These are phyloP conservation scores for Cabera pusaria DNA, from an alignment of 2,888 invertebrate species.

Conservation along the genomic window DNA sequence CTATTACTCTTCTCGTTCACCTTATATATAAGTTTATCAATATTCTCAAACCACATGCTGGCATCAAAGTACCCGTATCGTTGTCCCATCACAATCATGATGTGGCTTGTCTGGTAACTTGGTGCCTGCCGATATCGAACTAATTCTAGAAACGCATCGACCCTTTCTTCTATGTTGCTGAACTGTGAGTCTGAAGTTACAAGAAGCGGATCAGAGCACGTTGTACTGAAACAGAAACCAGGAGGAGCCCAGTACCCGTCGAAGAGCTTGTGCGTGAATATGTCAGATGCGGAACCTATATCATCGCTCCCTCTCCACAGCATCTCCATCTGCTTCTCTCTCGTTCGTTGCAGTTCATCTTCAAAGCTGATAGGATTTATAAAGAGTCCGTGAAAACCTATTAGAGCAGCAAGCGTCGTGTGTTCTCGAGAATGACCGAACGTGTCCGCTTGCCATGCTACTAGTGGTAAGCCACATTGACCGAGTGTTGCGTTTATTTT, in stretches of 20 bases:
- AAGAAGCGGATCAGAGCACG: conserved; percentile 91
- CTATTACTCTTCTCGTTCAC: conserved; percentile 74
- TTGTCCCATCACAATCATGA: conserved; percentile 95
- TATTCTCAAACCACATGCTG: conserved; percentile 89
- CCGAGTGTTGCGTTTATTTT: conserved; percentile 86
- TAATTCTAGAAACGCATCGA: conserved; percentile 80
- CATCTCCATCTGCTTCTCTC: conserved; percentile 88
- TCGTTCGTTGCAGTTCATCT: conserved; percentile 87
- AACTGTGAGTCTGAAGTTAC: conserved; percentile 88
- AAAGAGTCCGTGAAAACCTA: conserved; percentile 90
- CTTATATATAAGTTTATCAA: conserved; percentile 90
- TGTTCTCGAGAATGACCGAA: conserved; percentile 93
- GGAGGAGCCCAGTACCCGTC: conserved; percentile 92
- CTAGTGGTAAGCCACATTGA: conserved; percentile 87
- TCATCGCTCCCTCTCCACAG: conserved; percentile 91
- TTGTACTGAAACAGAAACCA: conserved; percentile 95
- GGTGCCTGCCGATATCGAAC: conserved; percentile 70
- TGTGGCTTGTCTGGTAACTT: conserved; percentile 86
- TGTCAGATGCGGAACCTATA: conserved; percentile 85
- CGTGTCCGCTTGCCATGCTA: conserved; percentile 91
- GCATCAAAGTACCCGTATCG: conserved; percentile 92
- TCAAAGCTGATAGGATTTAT: conserved; percentile 93
- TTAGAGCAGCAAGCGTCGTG: conserved; percentile 87
- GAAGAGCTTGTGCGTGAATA: conserved; percentile 92
- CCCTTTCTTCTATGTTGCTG: conserved; percentile 89